A percentile compares a stretch with the other conserved stretches of the same genome.
Conservation (phyloP, 2,113 vertebrate genomes). For the Zapornia atra region DNA sequence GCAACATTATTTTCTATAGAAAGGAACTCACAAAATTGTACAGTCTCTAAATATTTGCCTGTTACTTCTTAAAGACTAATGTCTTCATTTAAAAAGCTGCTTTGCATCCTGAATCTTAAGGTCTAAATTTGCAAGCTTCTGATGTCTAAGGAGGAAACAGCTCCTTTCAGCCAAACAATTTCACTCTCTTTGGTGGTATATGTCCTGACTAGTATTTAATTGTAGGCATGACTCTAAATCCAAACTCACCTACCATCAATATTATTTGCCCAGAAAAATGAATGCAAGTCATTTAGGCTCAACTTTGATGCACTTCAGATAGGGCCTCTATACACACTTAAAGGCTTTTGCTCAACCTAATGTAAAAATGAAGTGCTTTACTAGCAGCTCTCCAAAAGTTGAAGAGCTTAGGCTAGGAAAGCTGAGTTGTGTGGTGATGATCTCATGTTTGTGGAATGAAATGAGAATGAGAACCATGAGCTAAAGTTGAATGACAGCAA, state of each 20-base stretch:
- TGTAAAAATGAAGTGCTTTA: neutral
- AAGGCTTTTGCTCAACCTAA: neutral
- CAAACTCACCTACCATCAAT: neutral
- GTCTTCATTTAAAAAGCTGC: neutral
- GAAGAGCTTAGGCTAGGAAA: conserved; percentile 7
- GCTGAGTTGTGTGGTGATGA: neutral
- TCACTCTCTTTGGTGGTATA: neutral
- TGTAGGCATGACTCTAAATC: neutral
- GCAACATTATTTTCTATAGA: neutral
- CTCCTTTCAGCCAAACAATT: neutral
- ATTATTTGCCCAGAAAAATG: neutral
- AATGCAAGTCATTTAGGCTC: neutral
- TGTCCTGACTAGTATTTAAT: neutral
- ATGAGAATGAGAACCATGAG: neutral
- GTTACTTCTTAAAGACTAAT: neutral
- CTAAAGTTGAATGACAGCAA: neutral
- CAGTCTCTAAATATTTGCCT: neutral
- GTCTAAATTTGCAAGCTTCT: neutral
- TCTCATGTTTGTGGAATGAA: neutral
- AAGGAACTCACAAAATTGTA: neutral
- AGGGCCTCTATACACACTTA: neutral
- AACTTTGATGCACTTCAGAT: neutral
- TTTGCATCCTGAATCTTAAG: neutral
- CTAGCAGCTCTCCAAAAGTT: neutral
- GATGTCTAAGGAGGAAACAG: neutral